Percentiles rank a stretch among this genome's conserved stretches.
Conservation (phyloP, 2,113 vertebrate species). For the Actenoides lindsayi region DNA sequence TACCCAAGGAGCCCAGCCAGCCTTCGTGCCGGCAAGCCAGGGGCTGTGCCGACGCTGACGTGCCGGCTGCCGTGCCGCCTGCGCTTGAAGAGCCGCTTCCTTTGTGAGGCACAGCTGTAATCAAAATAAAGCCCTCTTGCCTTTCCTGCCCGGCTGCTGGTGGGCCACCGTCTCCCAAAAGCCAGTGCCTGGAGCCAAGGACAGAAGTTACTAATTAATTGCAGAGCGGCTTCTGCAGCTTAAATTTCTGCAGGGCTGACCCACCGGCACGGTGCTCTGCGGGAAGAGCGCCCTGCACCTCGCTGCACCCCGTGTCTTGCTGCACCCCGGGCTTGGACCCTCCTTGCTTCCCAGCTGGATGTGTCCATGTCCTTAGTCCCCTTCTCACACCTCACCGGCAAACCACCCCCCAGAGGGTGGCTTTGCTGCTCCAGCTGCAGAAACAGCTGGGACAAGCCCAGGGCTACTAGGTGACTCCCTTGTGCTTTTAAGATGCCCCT, state of each 20-base stretch:
- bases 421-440: background rate
- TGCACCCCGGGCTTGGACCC: background rate
- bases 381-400: background rate
- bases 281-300: background rate
- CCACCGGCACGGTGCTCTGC: fast-evolving
- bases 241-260: background rate
- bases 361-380: background rate
- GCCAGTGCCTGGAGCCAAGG: background rate
- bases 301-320: background rate
- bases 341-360: background rate
- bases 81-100: background rate
- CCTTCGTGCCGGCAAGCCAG: fast-evolving
- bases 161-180: background rate
- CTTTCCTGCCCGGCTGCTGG: background rate
- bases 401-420: background rate
- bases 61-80: fast-evolving
- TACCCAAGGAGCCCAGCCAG: background rate
- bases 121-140: background rate
- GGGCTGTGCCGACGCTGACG: background rate
- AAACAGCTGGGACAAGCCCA: background rate
- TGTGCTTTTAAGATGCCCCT: background rate
- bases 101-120: background rate
- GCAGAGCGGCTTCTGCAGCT: background rate
- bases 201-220: constrained; percentile 36
- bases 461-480: background rate